Evolutionary conservation across 2,888 invertebrate genomes (phyloP).

Genomic region (Ganaspis brasiliensis): DNA sequence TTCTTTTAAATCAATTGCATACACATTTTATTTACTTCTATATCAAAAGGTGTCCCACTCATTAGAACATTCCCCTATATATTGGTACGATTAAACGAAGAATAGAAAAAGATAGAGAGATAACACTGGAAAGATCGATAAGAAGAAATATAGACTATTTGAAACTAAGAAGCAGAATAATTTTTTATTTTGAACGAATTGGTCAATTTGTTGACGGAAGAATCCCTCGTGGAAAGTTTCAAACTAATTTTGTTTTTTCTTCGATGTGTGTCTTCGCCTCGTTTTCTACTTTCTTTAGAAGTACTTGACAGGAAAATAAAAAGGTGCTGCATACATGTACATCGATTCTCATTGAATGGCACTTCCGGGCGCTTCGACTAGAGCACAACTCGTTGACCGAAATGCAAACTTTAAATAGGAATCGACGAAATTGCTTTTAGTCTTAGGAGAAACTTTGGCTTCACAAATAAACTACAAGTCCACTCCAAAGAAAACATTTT

Average conservation of each 20-base stretch:
- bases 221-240: background rate
- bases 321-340: conserved; percentile 37
- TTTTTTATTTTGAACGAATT: background rate
- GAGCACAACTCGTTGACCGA: conserved; percentile 49
- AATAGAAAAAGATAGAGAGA: too few relatives aligned
- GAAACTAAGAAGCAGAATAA: too few relatives aligned
- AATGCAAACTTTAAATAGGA: conserved; percentile 43
- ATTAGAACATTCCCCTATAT: too few relatives aligned
- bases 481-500: background rate
- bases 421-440: conserved; percentile 36
- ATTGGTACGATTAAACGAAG: too few relatives aligned
- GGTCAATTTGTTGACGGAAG: background rate
- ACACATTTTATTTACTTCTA: too few relatives aligned
- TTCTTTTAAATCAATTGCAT: too few relatives aligned
- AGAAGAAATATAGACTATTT: too few relatives aligned
- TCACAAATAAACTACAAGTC: background rate
- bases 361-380: conserved; percentile 44
- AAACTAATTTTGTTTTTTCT: background rate
- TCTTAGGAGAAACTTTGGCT: conserved; percentile 1
- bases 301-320: conserved; percentile 9
- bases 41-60: too few relatives aligned
- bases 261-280: background rate
- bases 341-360: conserved; percentile 42
- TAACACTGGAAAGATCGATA: too few relatives aligned
- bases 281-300: conserved; percentile 1